Percentiles rank a stretch among this genome's conserved stretches.
Evolutionary conservation across 2,888 invertebrate species (phyloP).

Genomic region (Tolmerus cingulatus): DNA sequence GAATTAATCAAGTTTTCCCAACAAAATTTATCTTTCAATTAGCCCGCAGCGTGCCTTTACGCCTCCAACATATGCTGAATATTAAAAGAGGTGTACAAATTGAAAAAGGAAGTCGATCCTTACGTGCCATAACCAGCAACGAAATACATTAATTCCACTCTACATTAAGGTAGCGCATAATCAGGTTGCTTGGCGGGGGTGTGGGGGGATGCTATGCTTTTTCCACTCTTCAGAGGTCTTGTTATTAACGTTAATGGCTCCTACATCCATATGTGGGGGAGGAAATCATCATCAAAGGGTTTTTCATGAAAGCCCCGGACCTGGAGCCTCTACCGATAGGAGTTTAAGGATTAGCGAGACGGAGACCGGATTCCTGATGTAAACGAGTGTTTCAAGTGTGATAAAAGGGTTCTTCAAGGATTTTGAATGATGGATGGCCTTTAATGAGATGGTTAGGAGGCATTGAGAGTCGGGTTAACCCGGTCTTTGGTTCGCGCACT

Average conservation of each 20-base stretch:
- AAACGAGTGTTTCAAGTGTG: constrained; percentile 48
- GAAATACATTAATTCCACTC: constrained; percentile 43
- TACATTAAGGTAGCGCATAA: constrained; percentile 40
- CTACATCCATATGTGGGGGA: constrained; percentile 22
- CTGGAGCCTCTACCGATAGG: constrained; percentile 37
- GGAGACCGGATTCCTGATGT: constrained; percentile 45
- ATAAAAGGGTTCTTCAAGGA: constrained; percentile 46
- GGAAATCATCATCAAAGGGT: constrained; percentile 45
- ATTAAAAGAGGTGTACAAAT: constrained; percentile 46
- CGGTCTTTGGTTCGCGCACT: constrained; percentile 9
- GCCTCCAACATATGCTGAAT: constrained; percentile 42
- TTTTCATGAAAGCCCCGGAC: constrained; percentile 36
- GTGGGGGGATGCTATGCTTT: constrained; percentile 37
- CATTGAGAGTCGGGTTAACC: constrained; percentile 32
- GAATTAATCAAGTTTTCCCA: constrained; percentile 36
- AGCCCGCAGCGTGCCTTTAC: constrained; percentile 27
- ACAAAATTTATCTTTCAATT: constrained; percentile 48
- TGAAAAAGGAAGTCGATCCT: constrained; percentile 47
- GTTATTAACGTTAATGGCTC: constrained; percentile 49
- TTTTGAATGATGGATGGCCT: constrained; percentile 41
- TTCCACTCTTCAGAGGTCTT: constrained; percentile 41
- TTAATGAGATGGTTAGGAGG: constrained; percentile 28
- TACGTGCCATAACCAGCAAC: constrained; percentile 43
- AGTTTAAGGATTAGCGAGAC: constrained; percentile 38
- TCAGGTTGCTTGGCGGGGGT: neutral